Evolutionary conservation across 2,797 vertebrate species (phyloP), one percentile per base, ranked within the genome.

Genomic region (Paratrypauchen microcephalus): DNA sequence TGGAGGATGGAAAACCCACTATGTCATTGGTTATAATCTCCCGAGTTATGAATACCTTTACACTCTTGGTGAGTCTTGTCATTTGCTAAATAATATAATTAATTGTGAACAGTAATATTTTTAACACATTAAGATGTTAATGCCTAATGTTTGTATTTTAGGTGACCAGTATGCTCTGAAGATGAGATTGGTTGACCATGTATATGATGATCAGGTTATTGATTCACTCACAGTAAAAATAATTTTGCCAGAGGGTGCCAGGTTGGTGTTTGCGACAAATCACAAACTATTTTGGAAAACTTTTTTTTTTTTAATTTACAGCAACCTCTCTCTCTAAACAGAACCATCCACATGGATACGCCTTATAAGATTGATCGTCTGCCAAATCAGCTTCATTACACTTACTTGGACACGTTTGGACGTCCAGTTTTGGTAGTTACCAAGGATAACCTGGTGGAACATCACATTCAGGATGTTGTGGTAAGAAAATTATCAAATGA

Each of bases 21-120:
- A 99, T 76, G 95, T 98, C 30, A 93, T 99, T 0, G 98, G 98
- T 70, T 99, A 99, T 86, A 99, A 99, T 85, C 91, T 99, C 75
- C 98, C 98, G 36, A 99, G 98, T 92, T 99, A 99, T 0, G 98
- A 99, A 71, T 99, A 99, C 86, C 97, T 99, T 52, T 99, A 99
- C 85, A 99, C 95, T 45, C 87, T 98, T 6, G 98, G 98, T 99
- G 68, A 83, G 95, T 76, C 23, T 39, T 12, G 7, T 2, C 4
- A 1, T 15, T 21, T 21, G 5, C 21, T n/a, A 32, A 36, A 7
- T 50, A 26, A 26, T 57, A 50, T 52, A 56, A 15, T 13, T 13
- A 15, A 56, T 24, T 16, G 15, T 2, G 13, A 12, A 57, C 24
- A 9, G 11, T 64, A 5, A 26, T 13, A 8, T n/a, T 5, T 21